Conservation (phyloP, 2,888 invertebrate genomes). For the Girardia tigrina region DNA sequence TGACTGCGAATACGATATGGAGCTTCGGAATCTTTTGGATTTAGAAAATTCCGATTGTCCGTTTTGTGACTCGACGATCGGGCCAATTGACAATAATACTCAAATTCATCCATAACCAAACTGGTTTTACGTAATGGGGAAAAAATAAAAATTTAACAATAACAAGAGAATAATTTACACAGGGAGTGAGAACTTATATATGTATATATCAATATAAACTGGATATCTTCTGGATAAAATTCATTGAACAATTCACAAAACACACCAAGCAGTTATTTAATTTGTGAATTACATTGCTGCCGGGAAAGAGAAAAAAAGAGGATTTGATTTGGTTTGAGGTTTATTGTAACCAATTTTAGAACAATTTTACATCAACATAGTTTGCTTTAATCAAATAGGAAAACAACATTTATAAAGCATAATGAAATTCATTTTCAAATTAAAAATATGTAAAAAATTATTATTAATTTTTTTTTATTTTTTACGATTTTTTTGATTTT, state of each 20-base stretch:
- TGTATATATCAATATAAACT: constrained; percentile 19
- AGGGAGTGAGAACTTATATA: background rate
- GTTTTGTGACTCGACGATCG: background rate
- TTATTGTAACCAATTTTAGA: constrained; percentile 19
- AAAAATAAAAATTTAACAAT: background rate
- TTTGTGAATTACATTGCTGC: constrained; percentile 10
- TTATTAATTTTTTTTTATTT: too few species aligned
- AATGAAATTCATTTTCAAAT: too few species aligned
- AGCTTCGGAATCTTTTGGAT: background rate
- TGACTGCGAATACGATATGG: background rate
- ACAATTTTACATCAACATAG: constrained; percentile 16
- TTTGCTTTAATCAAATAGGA: constrained; percentile 5
- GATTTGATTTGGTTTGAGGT: constrained; percentile 21
- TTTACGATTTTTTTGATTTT: too few species aligned
- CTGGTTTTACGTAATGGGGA: too few species aligned
- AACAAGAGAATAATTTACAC: background rate
- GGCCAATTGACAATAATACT: constrained; percentile 7
- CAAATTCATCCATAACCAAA: constrained; percentile 8
- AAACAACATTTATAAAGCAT: background rate
- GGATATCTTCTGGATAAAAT: background rate
- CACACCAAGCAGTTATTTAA: background rate
- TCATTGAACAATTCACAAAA: constrained; percentile 18
- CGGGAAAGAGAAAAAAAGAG: background rate
- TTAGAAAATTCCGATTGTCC: constrained; percentile 6
- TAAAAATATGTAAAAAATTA: too few species aligned